phyloP scores from a whole-genome alignment of 2,797 vertebrate genomes.

The Gymnoscopelus microlampas region DNA sequence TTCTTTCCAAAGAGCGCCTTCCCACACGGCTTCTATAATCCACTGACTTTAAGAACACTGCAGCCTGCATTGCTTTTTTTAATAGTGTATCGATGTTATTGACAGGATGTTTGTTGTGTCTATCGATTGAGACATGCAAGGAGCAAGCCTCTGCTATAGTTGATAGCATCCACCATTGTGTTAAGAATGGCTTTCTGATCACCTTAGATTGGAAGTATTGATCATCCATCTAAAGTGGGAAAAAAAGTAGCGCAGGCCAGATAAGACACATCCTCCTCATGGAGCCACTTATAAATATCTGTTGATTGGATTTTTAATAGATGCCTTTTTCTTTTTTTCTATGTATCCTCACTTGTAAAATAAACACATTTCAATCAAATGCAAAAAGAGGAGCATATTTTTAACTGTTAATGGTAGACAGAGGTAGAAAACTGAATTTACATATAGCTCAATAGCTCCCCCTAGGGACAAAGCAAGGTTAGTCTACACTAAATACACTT shows the following conservation, averaged over 20 bases:
- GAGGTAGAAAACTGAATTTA: slow-evolving; percentile 12
- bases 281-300: no score
- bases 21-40: no score
- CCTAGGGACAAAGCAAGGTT: slow-evolving; percentile 61
- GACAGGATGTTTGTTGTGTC: slow-evolving; percentile 22
- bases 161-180: slow-evolving; percentile 20
- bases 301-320: no score
- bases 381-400: no score
- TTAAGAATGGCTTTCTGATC: slow-evolving; percentile 29
- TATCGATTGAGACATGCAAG: slow-evolving; percentile 36
- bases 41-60: no score
- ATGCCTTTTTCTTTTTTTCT: no score
- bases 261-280: slow-evolving; percentile 10
- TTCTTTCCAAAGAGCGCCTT: no score
- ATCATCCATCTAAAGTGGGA: slow-evolving; percentile 43
- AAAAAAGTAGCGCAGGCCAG: slow-evolving; percentile 20
- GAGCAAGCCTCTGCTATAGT: slow-evolving; percentile 51
- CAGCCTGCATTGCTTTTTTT: not conserved
- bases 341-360: no score
- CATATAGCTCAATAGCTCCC: slow-evolving; percentile 69
- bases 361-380: no score
- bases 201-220: slow-evolving; percentile 34
- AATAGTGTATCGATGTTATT: slow-evolving; percentile 35
- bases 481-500: not conserved
- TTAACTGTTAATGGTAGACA: no score